Conservation (phyloP, 2,888 invertebrate genomes). For the Helicoverpa assulta region DNA sequence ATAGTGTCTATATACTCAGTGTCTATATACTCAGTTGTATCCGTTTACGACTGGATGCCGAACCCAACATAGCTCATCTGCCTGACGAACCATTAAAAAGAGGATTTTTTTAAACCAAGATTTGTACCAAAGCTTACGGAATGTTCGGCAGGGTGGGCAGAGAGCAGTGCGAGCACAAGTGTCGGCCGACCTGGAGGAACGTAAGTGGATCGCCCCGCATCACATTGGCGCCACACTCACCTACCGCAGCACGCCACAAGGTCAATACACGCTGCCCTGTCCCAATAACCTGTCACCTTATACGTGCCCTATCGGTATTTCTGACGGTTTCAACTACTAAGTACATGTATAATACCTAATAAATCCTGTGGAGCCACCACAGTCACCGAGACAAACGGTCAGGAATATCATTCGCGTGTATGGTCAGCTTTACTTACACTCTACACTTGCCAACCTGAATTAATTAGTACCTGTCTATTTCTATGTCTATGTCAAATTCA, state of each 20-base stretch:
- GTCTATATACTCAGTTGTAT: too few relatives aligned
- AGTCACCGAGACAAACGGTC: constrained; percentile 10
- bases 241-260: constrained; percentile 94
- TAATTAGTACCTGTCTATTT: constrained; percentile 1
- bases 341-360: not conserved
- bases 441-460: constrained; percentile 35
- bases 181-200: constrained; percentile 94
- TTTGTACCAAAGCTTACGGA: too few relatives aligned
- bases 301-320: constrained; percentile 36
- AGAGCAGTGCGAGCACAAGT: constrained; percentile 93
- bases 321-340: constrained; percentile 28
- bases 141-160: constrained; percentile 88
- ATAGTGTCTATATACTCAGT: too few relatives aligned
- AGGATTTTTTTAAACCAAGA: not conserved
- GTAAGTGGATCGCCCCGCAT: constrained; percentile 92
- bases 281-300: constrained; percentile 59
- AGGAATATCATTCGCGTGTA: constrained; percentile 27
- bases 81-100: not conserved
- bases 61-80: not conserved
- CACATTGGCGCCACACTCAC: constrained; percentile 95
- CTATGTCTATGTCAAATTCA: not conserved
- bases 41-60: too few relatives aligned
- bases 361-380: constrained; percentile 6
- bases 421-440: constrained; percentile 53
- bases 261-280: constrained; percentile 88